phyloP scores from a whole-genome alignment of 2,888 invertebrate species.

The Epiblema foenella region DNA sequence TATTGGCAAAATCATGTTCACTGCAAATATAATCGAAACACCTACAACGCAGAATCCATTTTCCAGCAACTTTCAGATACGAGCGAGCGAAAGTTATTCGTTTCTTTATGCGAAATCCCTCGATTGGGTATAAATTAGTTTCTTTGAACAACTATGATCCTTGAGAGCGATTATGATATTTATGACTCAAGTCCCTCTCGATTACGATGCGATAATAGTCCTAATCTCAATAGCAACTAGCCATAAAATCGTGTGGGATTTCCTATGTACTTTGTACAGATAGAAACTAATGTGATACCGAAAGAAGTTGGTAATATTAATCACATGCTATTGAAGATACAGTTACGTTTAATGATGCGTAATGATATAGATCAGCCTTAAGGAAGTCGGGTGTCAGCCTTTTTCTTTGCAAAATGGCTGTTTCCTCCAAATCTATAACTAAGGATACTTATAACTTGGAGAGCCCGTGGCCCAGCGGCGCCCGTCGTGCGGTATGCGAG shows the following conservation, averaged over 20 bases:
- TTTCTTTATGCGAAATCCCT: conserved; percentile 18
- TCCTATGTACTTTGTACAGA: background rate
- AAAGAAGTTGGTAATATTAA: conserved; percentile 36
- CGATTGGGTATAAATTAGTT: conserved; percentile 41
- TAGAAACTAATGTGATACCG: background rate
- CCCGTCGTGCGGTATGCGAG: no score
- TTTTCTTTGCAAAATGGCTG: background rate
- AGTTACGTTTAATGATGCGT: conserved; percentile 33
- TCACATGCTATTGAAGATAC: conserved; percentile 40
- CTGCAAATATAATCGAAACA: background rate
- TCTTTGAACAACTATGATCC: conserved; percentile 27
- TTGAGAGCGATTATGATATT: background rate
- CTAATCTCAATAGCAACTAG: background rate
- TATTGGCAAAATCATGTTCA: background rate
- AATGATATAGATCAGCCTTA: conserved; percentile 8
- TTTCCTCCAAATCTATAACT: background rate
- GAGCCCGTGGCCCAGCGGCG: no score
- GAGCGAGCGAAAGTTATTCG: background rate
- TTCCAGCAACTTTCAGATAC: background rate
- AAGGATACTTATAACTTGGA: no score
- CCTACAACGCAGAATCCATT: background rate
- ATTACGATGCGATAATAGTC: background rate
- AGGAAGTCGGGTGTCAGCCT: conserved; percentile 6
- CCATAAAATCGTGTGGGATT: background rate
- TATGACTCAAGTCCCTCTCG: background rate